Percentiles rank a stretch among this genome's conserved stretches.
These are phyloP conservation scores for Cataglyphis albicans DNA, from an alignment of 2,888 invertebrate species.

Conservation along the genomic window DNA sequence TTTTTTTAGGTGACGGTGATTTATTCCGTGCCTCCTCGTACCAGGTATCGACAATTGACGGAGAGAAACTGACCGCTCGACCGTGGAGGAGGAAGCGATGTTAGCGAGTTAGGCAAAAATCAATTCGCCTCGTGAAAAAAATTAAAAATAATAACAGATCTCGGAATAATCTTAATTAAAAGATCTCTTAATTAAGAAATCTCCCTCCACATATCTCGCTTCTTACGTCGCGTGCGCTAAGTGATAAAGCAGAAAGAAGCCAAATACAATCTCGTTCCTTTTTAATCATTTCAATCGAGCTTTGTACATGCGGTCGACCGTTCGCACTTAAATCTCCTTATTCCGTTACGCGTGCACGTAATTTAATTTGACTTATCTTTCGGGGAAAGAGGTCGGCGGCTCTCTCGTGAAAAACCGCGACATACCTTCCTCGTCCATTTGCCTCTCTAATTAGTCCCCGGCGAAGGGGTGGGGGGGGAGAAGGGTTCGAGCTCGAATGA, in stretches of 20 bases:
- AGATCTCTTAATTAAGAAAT: slow-evolving; percentile 30
- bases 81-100: slow-evolving; percentile 62
- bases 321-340: neutral
- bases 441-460: slow-evolving; percentile 44
- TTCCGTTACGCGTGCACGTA: slow-evolving; percentile 25
- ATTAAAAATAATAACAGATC: neutral
- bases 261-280: neutral
- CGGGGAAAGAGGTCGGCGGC: slow-evolving; percentile 18
- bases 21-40: slow-evolving; percentile 64
- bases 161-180: slow-evolving; percentile 15
- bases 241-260: neutral
- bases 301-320: slow-evolving; percentile 3
- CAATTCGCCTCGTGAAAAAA: slow-evolving; percentile 18
- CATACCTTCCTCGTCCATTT: slow-evolving; percentile 39
- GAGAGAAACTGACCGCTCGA: slow-evolving; percentile 70
- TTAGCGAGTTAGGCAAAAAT: slow-evolving; percentile 54
- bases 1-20: slow-evolving; percentile 53
- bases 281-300: neutral
- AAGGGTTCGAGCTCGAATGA: slow-evolving; percentile 49
- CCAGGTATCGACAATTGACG: slow-evolving; percentile 64
- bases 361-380: slow-evolving; percentile 21
- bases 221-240: slow-evolving; percentile 7
- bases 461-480: slow-evolving; percentile 9
- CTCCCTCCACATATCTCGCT: neutral
- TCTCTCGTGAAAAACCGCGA: slow-evolving; percentile 44